Evolutionary conservation across 2,113 vertebrate species (phyloP).

Genomic region (Xenopus borealis): DNA sequence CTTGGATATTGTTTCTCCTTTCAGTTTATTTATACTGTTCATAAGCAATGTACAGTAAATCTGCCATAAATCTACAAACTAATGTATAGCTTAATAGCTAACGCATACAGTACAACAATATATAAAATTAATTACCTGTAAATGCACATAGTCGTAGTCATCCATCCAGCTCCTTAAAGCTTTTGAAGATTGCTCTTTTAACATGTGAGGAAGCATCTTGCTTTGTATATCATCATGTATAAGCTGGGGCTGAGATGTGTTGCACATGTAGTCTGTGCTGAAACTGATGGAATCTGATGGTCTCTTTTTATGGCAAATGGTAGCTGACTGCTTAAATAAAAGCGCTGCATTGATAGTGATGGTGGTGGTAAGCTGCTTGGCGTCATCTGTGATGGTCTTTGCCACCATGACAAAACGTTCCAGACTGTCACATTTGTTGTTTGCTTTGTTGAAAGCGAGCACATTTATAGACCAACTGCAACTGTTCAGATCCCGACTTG

Average conservation of each 20-base stretch:
- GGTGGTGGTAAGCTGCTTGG: constrained; percentile 84
- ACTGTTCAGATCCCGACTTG: constrained; percentile 74
- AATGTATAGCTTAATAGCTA: no score
- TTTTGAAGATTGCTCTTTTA: constrained; percentile 69
- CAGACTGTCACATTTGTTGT: constrained; percentile 83
- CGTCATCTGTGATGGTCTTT: constrained; percentile 79
- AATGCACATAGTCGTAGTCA: constrained; percentile 94
- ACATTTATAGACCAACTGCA: constrained; percentile 79
- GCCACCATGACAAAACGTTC: constrained; percentile 93
- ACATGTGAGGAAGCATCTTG: constrained; percentile 59
- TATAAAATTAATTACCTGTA: constrained; percentile 73
- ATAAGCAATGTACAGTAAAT: no score
- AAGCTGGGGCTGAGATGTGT: constrained; percentile 50
- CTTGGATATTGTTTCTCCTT: no score
- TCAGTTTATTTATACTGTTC: no score
- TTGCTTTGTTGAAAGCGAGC: constrained; percentile 70
- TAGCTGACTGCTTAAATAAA: constrained; percentile 69
- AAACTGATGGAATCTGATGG: constrained; percentile 50
- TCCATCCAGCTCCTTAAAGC: constrained; percentile 96
- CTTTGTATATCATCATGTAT: constrained; percentile 62
- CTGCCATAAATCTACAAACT: no score
- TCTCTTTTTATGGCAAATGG: constrained; percentile 49
- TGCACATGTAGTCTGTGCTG: constrained; percentile 51
- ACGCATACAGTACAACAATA: no score
- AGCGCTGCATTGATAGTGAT: constrained; percentile 74